Conservation (phyloP, 2,888 invertebrate genomes). For the Euphydryas editha region DNA sequence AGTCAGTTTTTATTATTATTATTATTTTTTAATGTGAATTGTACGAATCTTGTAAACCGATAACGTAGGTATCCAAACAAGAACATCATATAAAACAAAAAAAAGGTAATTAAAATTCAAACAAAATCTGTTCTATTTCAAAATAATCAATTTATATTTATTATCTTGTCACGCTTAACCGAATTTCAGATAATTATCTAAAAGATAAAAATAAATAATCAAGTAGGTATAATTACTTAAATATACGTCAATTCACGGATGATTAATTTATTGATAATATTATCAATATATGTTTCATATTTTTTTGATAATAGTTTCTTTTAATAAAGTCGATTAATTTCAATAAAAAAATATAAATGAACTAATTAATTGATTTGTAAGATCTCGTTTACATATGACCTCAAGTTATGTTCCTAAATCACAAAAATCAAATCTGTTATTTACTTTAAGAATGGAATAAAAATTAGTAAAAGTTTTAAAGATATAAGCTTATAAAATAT, state of each 20-base stretch:
- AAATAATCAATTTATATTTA: neutral
- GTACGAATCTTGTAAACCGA: no score
- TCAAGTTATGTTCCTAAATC: no score
- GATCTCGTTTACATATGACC: neutral
- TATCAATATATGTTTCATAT: constrained; percentile 25
- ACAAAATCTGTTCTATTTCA: neutral
- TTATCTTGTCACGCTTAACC: neutral
- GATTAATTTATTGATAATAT: constrained; percentile 21
- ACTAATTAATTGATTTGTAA: neutral
- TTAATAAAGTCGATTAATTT: no score
- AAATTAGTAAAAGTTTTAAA: no score
- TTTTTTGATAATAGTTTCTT: constrained; percentile 2
- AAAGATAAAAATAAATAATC: constrained; percentile 7
- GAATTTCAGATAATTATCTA: neutral
- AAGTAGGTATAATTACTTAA: neutral
- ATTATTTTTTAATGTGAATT: no score
- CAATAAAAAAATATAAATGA: neutral
- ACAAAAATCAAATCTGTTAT: no score
- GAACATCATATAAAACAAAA: no score
- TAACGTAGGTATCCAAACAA: no score
- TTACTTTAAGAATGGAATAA: no score
- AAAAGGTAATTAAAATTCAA: no score
- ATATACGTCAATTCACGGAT: neutral
- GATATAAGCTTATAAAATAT: no score
- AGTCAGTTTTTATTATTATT: no score